Conservation (phyloP, 2,113 vertebrate species). For the Mellivora capensis region DNA sequence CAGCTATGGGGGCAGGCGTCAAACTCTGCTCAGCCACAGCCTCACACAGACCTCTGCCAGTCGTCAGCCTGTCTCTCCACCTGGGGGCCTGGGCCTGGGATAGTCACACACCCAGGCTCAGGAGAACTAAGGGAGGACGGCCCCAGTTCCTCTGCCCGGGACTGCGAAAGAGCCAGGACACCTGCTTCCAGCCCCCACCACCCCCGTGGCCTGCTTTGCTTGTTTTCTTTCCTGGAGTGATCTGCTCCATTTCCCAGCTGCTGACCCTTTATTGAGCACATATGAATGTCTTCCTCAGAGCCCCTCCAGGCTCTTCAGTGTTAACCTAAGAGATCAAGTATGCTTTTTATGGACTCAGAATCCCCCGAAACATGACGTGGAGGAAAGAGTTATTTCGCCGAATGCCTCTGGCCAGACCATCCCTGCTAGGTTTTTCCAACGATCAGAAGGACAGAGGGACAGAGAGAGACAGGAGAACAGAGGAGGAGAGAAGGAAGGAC, state of each 20-base stretch:
- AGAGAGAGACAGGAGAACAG: neutral
- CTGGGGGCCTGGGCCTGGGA: neutral
- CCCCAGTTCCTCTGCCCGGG: neutral
- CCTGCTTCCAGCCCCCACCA: neutral
- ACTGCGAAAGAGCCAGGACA: neutral
- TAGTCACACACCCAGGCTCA: no score
- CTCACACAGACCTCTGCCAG: neutral
- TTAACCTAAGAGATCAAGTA: neutral
- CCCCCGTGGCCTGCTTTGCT: no score
- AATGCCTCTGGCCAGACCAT: neutral
- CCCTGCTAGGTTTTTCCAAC: neutral
- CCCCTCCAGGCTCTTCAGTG: neutral
- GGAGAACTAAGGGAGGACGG: neutral
- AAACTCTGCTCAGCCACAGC: rapidly evolving
- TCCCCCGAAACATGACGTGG: neutral
- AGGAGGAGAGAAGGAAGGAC: neutral
- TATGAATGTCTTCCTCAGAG: neutral
- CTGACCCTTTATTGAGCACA: neutral
- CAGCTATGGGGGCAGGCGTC: rapidly evolving
- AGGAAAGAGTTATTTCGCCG: neutral
- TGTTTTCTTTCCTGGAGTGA: neutral
- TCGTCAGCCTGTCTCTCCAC: neutral
- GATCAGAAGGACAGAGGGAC: neutral
- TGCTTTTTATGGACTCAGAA: neutral
- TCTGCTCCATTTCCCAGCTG: neutral